A percentile compares a stretch with the other conserved stretches of the same genome.
phyloP scores from a whole-genome alignment of 2,113 vertebrate genomes.

The Mobula hypostoma region DNA sequence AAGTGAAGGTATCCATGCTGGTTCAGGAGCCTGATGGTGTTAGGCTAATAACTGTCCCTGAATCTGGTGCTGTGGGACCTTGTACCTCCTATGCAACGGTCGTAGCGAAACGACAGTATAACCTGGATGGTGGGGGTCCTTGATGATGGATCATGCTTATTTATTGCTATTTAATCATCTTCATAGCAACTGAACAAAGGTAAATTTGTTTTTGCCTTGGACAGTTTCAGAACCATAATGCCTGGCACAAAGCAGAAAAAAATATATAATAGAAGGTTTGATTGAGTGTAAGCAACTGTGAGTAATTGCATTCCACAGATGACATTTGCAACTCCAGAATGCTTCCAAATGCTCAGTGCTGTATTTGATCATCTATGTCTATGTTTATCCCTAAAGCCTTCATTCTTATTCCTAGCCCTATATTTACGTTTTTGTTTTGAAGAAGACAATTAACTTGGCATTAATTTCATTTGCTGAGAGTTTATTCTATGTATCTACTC shows the following conservation, averaged over 20 bases:
- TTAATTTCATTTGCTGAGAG: slow-evolving; percentile 9
- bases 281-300: neutral
- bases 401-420: neutral
- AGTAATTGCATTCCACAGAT: neutral
- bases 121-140: too few species aligned
- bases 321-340: neutral
- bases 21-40: too few species aligned
- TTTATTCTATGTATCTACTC: neutral
- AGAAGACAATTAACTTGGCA: slow-evolving; percentile 1
- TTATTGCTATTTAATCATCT: neutral
- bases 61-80: too few species aligned
- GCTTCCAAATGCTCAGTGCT: neutral
- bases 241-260: neutral
- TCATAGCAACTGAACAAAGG: neutral
- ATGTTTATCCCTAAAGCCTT: slow-evolving; percentile 1
- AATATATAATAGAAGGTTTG: neutral
- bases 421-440: slow-evolving; percentile 4
- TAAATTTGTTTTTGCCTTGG: neutral
- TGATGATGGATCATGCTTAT: too few species aligned
- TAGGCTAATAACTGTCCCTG: too few species aligned
- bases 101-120: too few species aligned
- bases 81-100: too few species aligned
- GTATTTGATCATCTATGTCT: neutral
- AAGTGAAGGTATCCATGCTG: too few species aligned
- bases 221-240: neutral